Evolutionary conservation across 2,888 invertebrate species (phyloP).

Genomic region (Ashinkailepas kermadecensis): DNA sequence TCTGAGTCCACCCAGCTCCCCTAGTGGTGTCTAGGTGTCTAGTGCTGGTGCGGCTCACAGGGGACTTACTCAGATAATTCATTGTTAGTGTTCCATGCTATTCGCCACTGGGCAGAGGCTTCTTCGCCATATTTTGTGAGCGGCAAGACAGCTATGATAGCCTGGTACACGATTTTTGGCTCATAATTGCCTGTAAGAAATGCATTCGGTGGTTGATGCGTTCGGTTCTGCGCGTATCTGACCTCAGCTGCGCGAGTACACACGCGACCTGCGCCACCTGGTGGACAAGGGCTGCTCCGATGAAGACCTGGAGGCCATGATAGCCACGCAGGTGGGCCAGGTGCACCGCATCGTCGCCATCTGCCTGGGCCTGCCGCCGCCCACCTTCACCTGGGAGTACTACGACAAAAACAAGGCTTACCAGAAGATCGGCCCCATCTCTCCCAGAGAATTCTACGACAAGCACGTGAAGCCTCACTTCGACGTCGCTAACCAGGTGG

Average conservation of each 20-base stretch:
- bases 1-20: no score
- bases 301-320: conserved; percentile 49
- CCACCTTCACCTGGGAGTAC: conserved; percentile 72
- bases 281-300: conserved; percentile 56
- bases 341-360: conserved; percentile 73
- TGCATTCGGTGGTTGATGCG: no score
- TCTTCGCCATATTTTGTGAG: no score
- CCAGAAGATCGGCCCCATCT: conserved; percentile 64
- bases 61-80: no score
- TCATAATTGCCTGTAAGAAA: no score
- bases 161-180: no score
- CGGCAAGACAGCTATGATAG: no score
- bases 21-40: no score
- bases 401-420: conserved; percentile 67
- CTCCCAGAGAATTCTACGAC: conserved; percentile 71
- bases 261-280: conserved; percentile 60
- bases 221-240: no score
- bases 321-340: conserved; percentile 62
- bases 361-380: conserved; percentile 72
- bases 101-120: no score
- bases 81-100: no score
- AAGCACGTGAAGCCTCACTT: conserved; percentile 65
- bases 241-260: conserved; percentile 65
- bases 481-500: conserved; percentile 73
- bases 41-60: no score